Evolutionary conservation across 1,140 invertebrate species (phyloP).

Genomic region (Episyrphus balteatus): DNA sequence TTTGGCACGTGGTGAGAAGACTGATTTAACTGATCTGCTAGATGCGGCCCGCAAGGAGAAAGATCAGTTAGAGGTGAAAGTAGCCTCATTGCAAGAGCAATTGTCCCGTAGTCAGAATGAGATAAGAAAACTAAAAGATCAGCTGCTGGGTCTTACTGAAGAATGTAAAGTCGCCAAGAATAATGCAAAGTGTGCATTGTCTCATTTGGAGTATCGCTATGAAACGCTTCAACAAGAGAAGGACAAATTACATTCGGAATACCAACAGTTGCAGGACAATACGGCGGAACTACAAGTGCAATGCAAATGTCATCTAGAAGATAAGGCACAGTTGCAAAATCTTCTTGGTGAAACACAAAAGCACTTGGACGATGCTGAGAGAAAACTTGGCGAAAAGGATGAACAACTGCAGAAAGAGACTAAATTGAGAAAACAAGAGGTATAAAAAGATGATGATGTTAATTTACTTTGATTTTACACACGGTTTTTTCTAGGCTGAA

Average conservation of each 20-base stretch:
- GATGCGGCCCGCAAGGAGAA: constrained; percentile 59
- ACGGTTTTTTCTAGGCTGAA: no score
- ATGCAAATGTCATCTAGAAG: constrained; percentile 63
- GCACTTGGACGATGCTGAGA: constrained; percentile 48
- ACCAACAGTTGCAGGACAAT: constrained; percentile 61
- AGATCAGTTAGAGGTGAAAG: constrained; percentile 54
- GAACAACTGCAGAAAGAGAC: constrained; percentile 47
- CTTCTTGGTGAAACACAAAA: constrained; percentile 55
- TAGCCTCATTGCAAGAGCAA: constrained; percentile 64
- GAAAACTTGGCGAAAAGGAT: constrained; percentile 43
- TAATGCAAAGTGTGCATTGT: constrained; percentile 68
- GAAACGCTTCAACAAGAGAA: constrained; percentile 63
- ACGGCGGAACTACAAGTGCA: constrained; percentile 58
- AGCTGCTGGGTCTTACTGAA: constrained; percentile 60
- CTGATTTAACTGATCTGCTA: constrained; percentile 57
- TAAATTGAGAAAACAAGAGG: constrained; percentile 46
- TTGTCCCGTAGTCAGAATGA: constrained; percentile 65
- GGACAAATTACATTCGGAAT: constrained; percentile 52
- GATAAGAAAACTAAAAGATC: constrained; percentile 58
- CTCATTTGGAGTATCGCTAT: constrained; percentile 66
- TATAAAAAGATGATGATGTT: constrained; percentile 10
- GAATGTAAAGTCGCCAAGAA: constrained; percentile 70
- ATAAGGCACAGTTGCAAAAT: constrained; percentile 58
- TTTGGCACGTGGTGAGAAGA: constrained; percentile 47
- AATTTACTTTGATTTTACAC: constrained; percentile 11